Percentiles rank a stretch among this genome's conserved stretches.
These are phyloP conservation scores for Parochlus steinenii DNA, from an alignment of 2,888 invertebrate species.

Conservation along the genomic window DNA sequence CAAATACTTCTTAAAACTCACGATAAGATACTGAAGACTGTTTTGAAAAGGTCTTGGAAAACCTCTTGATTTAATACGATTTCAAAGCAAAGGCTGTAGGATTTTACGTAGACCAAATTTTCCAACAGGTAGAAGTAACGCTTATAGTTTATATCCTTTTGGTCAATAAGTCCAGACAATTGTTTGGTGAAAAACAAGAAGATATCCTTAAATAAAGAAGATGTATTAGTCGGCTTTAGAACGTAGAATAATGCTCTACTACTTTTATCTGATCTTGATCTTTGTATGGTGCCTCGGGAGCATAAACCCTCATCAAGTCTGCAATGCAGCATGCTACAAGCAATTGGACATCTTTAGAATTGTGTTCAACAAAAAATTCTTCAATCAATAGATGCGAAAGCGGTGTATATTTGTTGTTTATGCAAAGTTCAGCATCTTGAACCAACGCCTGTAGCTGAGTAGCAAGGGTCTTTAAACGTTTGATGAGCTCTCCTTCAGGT, in stretches of 20 bases:
- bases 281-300: slow-evolving; percentile 6
- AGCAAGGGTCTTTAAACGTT: too few relatives aligned
- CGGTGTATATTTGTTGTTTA: too few relatives aligned
- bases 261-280: slow-evolving; percentile 7
- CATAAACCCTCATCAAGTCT: slow-evolving; percentile 1
- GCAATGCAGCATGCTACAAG: slow-evolving; percentile 8
- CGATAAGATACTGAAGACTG: background rate
- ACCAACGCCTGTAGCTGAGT: too few relatives aligned
- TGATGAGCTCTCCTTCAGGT: too few relatives aligned
- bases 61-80: slow-evolving; percentile 5
- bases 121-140: slow-evolving; percentile 7
- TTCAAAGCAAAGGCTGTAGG: slow-evolving; percentile 5
- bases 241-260: too few relatives aligned
- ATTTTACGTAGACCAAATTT: slow-evolving; percentile 2
- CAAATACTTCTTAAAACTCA: too few relatives aligned
- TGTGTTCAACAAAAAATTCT: slow-evolving; percentile 3
- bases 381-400: background rate
- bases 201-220: slow-evolving; percentile 1
- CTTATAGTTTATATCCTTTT: background rate
- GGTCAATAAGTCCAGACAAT: slow-evolving; percentile 1
- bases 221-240: background rate
- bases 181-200: slow-evolving; percentile 3
- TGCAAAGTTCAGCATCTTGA: too few relatives aligned
- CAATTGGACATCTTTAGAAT: slow-evolving; percentile 1
- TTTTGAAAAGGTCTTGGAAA: background rate